These are phyloP conservation scores for Cygnus buccinator DNA, from an alignment of 2,113 vertebrate species.

Conservation along the genomic window DNA sequence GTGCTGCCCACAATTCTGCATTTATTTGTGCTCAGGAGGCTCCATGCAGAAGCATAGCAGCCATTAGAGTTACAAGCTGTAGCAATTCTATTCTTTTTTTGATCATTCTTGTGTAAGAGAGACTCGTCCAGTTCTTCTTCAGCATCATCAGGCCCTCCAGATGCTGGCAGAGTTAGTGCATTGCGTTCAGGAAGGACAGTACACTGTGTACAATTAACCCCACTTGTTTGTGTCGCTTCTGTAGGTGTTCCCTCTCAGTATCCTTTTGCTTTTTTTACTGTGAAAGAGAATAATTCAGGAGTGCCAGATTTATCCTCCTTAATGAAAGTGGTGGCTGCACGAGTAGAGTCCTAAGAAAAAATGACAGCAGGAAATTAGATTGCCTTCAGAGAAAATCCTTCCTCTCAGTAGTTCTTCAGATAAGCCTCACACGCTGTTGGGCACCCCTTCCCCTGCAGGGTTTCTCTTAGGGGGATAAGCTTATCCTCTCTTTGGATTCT, in stretches of 20 bases:
- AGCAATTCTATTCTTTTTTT: background rate
- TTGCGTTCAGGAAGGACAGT: background rate
- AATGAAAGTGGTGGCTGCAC: background rate
- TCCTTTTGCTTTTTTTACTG: background rate
- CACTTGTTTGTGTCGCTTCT: accelerated
- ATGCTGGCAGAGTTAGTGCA: background rate
- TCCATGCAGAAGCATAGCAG: background rate
- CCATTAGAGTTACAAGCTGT: background rate
- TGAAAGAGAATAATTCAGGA: background rate
- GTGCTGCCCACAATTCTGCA: background rate
- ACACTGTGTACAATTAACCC: background rate
- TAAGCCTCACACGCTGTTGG: background rate
- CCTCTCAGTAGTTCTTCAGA: background rate
- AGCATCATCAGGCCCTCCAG: background rate
- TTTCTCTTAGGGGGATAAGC: background rate
- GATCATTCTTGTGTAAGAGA: background rate
- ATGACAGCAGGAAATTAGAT: background rate
- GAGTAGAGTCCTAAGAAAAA: background rate
- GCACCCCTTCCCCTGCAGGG: background rate
- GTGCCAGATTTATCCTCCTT: background rate
- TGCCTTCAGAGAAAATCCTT: background rate
- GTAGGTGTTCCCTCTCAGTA: background rate
- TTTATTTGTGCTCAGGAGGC: background rate
- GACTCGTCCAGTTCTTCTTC: background rate
- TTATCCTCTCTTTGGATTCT: background rate